These are phyloP conservation scores for Ditylenchus dipsaci DNA, from an alignment of 1,140 invertebrate species.

Conservation along the genomic window DNA sequence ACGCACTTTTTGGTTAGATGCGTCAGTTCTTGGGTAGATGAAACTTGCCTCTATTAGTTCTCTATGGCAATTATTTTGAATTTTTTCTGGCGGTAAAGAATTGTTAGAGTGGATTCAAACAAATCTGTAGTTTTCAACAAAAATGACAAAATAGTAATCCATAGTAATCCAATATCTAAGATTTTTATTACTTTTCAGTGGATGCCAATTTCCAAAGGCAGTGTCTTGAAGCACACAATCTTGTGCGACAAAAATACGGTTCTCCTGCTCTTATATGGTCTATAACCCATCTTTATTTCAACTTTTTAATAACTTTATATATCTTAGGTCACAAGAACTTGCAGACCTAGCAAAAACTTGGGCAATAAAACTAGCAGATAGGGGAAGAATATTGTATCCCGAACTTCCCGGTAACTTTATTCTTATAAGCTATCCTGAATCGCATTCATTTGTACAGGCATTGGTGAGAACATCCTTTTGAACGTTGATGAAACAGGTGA, in stretches of 20 bases:
- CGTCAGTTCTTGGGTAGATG: too few relatives aligned
- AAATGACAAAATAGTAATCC: too few relatives aligned
- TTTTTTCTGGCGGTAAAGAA: too few relatives aligned
- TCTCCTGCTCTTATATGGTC: constrained; percentile 26
- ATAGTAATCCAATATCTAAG: too few relatives aligned
- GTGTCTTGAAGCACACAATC: constrained; percentile 57
- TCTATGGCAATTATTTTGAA: too few relatives aligned
- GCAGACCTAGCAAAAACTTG: constrained; percentile 57
- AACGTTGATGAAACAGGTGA: constrained; percentile 37
- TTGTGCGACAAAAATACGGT: constrained; percentile 32
- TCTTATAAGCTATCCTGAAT: too few relatives aligned
- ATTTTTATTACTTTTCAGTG: constrained; percentile 25
- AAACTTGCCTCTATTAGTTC: too few relatives aligned
- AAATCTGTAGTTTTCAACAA: too few relatives aligned
- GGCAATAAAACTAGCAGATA: constrained; percentile 55
- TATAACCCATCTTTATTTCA: background rate
- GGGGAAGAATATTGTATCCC: constrained; percentile 55
- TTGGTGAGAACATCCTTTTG: constrained; percentile 54
- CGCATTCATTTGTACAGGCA: constrained; percentile 37
- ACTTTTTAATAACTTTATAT: background rate
- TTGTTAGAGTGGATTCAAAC: too few relatives aligned
- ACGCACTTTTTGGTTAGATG: too few relatives aligned
- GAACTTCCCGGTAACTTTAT: constrained; percentile 46
- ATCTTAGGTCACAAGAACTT: constrained; percentile 43
- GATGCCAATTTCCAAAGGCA: constrained; percentile 56